A percentile compares a stretch with the other conserved stretches of the same genome.
Evolutionary conservation across 2,113 vertebrate genomes (phyloP).

Genomic region (Xenus cinereus): DNA sequence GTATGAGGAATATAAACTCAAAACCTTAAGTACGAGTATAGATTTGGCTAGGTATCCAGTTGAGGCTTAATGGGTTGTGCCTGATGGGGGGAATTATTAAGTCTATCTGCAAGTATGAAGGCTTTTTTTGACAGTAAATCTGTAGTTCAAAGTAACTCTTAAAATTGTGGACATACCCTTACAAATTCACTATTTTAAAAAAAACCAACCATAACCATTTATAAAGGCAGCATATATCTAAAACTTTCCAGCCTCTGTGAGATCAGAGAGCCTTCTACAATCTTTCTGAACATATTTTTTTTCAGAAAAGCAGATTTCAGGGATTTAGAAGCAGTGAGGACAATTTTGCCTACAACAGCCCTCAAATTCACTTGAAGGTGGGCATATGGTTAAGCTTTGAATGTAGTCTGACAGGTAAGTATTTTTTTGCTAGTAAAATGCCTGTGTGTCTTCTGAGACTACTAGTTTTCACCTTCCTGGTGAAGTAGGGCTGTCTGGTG

Average conservation of each 20-base stretch:
- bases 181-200: not conserved
- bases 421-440: not conserved
- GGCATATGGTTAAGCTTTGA: not conserved
- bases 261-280: not conserved
- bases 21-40: too few relatives aligned
- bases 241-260: not conserved
- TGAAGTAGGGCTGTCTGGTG: not conserved
- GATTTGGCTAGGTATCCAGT: not conserved
- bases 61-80: not conserved
- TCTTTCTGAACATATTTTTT: not conserved
- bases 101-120: not conserved
- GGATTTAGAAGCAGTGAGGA: not conserved
- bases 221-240: not conserved
- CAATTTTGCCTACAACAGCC: not conserved
- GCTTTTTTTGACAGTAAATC: not conserved
- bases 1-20: not conserved
- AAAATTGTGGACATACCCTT: not conserved
- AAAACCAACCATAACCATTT: too few relatives aligned
- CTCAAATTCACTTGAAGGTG: not conserved
- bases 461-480: not conserved
- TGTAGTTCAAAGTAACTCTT: not conserved
- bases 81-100: not conserved
- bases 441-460: not conserved
- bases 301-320: not conserved
- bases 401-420: not conserved